Evolutionary conservation across 2,797 vertebrate species (phyloP).

Genomic region (Clamator glandarius): DNA sequence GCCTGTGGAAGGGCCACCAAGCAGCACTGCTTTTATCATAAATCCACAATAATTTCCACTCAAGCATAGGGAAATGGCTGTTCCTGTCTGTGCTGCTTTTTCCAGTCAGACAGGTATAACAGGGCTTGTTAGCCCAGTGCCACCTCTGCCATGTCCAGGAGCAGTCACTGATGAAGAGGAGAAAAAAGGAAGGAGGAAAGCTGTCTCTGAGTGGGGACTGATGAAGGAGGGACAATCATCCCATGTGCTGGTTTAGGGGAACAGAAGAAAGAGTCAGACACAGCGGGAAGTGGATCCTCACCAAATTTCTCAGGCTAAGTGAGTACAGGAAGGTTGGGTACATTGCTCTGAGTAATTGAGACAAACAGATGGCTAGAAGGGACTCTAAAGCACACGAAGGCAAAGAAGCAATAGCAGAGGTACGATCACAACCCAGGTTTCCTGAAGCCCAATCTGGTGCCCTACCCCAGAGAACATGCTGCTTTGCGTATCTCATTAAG

Average conservation of each 20-base stretch:
- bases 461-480: not conserved
- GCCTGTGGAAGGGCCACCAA: not conserved
- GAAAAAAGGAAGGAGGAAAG: not conserved
- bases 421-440: slow-evolving; percentile 33
- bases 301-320: not conserved
- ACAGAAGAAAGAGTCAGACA: not conserved
- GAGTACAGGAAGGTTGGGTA: slow-evolving; percentile 28
- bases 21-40: not conserved
- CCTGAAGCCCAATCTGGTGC: slow-evolving; percentile 53
- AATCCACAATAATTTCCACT: not conserved
- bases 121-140: not conserved
- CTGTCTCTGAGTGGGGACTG: accelerated
- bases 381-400: not conserved
- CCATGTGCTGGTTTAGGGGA: not conserved
- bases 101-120: accelerated
- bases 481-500: slow-evolving; percentile 18
- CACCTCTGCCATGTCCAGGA: not conserved
- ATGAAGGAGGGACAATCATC: not conserved
- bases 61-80: accelerated
- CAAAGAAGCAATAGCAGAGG: slow-evolving; percentile 21
- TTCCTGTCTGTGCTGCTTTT: not conserved
- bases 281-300: slow-evolving; percentile 14
- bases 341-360: slow-evolving; percentile 33
- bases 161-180: not conserved
- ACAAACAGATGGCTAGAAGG: slow-evolving; percentile 56